A percentile compares a stretch with the other conserved stretches of the same genome.
Evolutionary conservation across 2,113 vertebrate genomes (phyloP).

Genomic region (Climacteris rufus): DNA sequence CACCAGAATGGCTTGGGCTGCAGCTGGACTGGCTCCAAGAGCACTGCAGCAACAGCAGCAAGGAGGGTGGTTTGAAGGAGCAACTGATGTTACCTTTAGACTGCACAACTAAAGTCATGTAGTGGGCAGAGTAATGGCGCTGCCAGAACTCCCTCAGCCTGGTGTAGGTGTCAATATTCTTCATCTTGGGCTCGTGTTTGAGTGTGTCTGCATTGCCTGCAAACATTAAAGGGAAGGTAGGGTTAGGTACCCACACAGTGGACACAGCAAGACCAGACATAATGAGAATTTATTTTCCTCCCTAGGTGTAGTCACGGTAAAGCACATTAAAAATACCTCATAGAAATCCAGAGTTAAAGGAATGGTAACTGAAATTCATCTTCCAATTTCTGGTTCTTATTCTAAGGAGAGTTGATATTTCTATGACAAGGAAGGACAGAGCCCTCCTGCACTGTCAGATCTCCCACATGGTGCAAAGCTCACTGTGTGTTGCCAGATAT

Average conservation of each 20-base stretch:
- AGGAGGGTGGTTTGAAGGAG: background rate
- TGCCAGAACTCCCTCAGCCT: constrained; percentile 89
- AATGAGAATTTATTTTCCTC: background rate
- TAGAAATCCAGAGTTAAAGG: background rate
- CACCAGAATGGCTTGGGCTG: background rate
- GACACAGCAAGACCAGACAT: background rate
- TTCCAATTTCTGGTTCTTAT: background rate
- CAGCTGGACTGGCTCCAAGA: background rate
- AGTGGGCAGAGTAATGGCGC: constrained; percentile 91
- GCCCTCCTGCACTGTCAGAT: background rate
- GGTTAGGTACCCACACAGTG: background rate
- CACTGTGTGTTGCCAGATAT: background rate
- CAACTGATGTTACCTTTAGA: constrained; percentile 83
- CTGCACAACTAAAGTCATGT: constrained; percentile 94
- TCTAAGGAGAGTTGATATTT: background rate
- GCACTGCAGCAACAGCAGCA: background rate
- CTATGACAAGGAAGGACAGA: background rate
- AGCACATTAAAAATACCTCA: background rate
- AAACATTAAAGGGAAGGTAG: background rate
- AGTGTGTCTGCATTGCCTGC: constrained; percentile 93
- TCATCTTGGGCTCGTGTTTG: constrained; percentile 86
- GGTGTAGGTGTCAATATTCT: constrained; percentile 87
- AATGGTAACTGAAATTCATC: background rate
- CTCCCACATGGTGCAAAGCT: background rate
- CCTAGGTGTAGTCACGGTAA: background rate